Percentiles rank a stretch among this genome's conserved stretches.
Conservation (phyloP, 1,140 invertebrate species). For the Hyles euphorbiae region DNA sequence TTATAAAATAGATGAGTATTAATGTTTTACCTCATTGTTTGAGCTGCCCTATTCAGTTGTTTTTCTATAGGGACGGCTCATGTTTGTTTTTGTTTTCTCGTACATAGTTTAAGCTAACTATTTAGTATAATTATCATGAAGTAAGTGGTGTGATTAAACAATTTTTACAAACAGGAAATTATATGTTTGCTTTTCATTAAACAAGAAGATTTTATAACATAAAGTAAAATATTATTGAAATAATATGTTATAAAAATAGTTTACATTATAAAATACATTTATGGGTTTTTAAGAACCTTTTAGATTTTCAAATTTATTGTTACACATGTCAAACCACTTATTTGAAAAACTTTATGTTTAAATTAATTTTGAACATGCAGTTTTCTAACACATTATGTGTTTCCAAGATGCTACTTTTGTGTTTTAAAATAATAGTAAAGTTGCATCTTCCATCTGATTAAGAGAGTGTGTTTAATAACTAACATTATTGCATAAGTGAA, state of each 20-base stretch:
- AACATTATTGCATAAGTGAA: slow-evolving; percentile 3
- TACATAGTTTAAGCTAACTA: slow-evolving; percentile 32
- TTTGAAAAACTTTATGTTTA: no score
- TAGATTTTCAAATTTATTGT: neutral
- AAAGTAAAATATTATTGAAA: no score
- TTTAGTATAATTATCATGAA: slow-evolving; percentile 14
- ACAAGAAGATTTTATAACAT: no score
- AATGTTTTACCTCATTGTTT: slow-evolving; percentile 8
- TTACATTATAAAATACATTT: no score
- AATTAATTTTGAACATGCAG: no score
- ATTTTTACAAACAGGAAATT: no score
- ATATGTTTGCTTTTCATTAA: no score
- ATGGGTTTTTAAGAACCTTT: neutral
- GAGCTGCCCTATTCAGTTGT: slow-evolving; percentile 18
- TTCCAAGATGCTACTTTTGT: slow-evolving; percentile 4
- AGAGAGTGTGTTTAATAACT: slow-evolving; percentile 6
- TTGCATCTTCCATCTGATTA: slow-evolving; percentile 4
- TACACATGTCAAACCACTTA: no score
- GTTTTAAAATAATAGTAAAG: neutral
- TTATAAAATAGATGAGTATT: neutral
- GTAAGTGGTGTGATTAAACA: no score
- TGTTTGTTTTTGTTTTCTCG: slow-evolving; percentile 29
- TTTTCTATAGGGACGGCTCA: slow-evolving; percentile 20
- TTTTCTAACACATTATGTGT: neutral
- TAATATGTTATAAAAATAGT: no score